A percentile compares a stretch with the other conserved stretches of the same genome.
phyloP scores from a whole-genome alignment of 2,888 invertebrate species.

The Alcis repandata region DNA sequence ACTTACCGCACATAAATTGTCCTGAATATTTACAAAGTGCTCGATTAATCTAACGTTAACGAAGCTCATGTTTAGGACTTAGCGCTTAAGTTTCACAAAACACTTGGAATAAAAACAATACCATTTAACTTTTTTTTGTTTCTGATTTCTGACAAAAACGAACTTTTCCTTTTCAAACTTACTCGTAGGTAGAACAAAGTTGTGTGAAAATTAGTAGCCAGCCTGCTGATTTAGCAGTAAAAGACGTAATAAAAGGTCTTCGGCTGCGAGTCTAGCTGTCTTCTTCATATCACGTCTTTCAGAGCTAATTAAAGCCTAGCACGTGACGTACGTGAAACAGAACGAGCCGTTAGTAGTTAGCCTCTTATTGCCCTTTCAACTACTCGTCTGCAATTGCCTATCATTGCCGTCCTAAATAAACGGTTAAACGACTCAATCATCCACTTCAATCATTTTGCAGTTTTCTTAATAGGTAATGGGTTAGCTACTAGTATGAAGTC shows the following conservation, averaged over 20 bases:
- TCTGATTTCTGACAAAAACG: too few relatives aligned
- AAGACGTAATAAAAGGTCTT: constrained; percentile 38
- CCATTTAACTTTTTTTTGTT: too few relatives aligned
- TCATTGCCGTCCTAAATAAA: constrained; percentile 27
- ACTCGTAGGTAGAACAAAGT: too few relatives aligned
- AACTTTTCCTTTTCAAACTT: too few relatives aligned
- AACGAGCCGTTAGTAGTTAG: constrained; percentile 47
- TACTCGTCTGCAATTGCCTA: constrained; percentile 41
- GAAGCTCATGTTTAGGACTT: constrained; percentile 4
- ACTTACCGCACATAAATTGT: constrained; percentile 23
- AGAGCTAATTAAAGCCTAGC: constrained; percentile 72
- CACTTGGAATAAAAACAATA: too few relatives aligned
- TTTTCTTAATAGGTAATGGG: constrained; percentile 16
- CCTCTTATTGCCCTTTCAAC: constrained; percentile 58
- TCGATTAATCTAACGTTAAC: constrained; percentile 15
- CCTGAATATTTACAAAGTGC: constrained; percentile 26
- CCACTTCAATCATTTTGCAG: constrained; percentile 15
- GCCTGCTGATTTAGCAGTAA: too few relatives aligned
- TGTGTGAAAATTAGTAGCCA: too few relatives aligned
- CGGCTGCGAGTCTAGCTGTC: constrained; percentile 28
- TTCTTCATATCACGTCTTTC: constrained; percentile 27
- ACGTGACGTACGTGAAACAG: constrained; percentile 50
- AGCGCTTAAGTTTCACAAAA: too few relatives aligned
- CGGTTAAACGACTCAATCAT: constrained; percentile 25
- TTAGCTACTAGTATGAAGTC: neutral